These are phyloP conservation scores for Macrochelys suwanniensis DNA, from an alignment of 2,797 vertebrate species.

Conservation along the genomic window DNA sequence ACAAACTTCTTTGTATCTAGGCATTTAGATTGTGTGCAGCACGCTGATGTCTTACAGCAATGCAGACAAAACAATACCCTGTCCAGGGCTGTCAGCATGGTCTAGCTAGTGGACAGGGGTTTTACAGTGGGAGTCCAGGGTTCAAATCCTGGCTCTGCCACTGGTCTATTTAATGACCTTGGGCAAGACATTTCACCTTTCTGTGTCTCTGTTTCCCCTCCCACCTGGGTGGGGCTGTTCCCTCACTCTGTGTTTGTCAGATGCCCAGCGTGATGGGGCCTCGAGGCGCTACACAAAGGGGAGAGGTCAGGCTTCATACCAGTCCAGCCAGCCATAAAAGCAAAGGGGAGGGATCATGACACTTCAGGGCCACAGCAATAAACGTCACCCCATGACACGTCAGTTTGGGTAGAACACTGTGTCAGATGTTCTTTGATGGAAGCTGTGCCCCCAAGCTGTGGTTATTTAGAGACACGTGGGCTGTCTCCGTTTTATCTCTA, in stretches of 20 bases:
- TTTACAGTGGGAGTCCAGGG: conserved; percentile 18
- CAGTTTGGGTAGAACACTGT: neutral
- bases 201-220: conserved; percentile 42
- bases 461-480: neutral
- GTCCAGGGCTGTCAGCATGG: neutral
- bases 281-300: neutral
- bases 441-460: neutral
- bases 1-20: conserved; percentile 13
- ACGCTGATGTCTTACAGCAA: conserved; percentile 11
- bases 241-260: neutral
- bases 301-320: neutral
- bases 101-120: conserved; percentile 21
- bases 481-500: conserved; percentile 16
- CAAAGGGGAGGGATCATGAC: neutral
- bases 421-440: conserved; percentile 12
- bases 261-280: neutral
- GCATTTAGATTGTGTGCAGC: neutral
- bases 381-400: neutral
- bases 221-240: neutral
- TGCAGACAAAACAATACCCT: neutral
- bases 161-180: conserved; percentile 34
- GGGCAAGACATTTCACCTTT: conserved; percentile 39
- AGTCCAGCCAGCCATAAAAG: neutral
- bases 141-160: neutral
- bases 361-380: neutral